Conservation (phyloP, 2,888 invertebrate species). For the Allygus modestus region DNA sequence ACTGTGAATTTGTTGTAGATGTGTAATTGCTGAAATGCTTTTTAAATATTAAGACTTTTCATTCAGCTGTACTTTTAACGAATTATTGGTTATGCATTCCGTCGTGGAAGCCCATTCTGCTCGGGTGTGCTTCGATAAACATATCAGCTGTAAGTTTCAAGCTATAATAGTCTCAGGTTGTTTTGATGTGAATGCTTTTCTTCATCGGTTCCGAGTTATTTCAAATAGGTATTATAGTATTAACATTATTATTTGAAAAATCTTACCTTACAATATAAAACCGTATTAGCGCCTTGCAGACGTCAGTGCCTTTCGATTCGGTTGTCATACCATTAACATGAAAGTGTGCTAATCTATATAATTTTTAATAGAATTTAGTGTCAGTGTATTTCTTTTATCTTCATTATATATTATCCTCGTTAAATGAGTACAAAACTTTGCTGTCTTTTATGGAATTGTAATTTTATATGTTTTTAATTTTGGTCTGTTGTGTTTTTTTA, state of each 20-base stretch:
- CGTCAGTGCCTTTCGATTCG: conserved; percentile 51
- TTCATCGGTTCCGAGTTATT: background rate
- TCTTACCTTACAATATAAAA: conserved; percentile 12
- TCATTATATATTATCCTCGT: background rate
- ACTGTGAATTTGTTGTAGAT: background rate
- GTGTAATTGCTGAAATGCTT: background rate
- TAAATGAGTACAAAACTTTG: background rate
- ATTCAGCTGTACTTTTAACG: background rate
- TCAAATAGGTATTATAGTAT: background rate
- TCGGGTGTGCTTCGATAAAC: conserved; percentile 24
- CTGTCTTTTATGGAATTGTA: conserved; percentile 24
- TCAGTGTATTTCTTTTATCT: conserved; percentile 12
- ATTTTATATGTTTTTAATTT: conserved; percentile 5
- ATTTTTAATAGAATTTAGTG: background rate
- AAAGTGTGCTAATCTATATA: conserved; percentile 35
- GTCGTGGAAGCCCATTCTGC: background rate
- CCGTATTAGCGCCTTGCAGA: conserved; percentile 53
- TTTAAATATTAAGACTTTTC: background rate
- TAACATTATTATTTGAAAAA: conserved; percentile 10
- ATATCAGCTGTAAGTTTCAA: conserved; percentile 40
- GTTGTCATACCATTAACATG: conserved; percentile 23
- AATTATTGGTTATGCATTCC: conserved; percentile 27
- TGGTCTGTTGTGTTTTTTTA: background rate
- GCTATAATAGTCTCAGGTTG: conserved; percentile 21
- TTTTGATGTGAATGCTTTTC: conserved; percentile 10